These are phyloP conservation scores for Xyrauchen texanus DNA, from an alignment of 2,113 vertebrate genomes.

Conservation along the genomic window DNA sequence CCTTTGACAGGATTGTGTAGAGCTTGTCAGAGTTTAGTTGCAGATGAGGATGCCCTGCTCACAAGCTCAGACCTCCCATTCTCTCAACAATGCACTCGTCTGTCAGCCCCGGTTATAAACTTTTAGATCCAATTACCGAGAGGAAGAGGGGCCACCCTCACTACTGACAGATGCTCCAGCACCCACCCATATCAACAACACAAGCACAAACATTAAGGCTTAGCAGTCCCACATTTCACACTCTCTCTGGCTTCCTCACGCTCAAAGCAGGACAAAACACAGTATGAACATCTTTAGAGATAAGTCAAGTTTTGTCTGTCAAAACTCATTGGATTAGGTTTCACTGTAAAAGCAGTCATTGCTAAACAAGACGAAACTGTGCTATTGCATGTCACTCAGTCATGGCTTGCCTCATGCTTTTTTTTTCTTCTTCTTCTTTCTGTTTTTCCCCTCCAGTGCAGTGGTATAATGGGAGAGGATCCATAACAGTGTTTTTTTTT, in stretches of 20 bases:
- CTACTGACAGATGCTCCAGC: constrained; percentile 69
- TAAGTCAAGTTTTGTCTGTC: constrained; percentile 48
- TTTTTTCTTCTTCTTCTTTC: background rate
- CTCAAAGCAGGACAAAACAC: constrained; percentile 11
- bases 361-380: constrained; percentile 18
- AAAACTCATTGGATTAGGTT: constrained; percentile 36
- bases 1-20: background rate
- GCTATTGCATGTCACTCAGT: constrained; percentile 28
- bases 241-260: constrained; percentile 3
- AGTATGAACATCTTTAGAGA: constrained; percentile 39
- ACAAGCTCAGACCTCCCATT: constrained; percentile 39
- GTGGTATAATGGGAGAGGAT: too few species aligned
- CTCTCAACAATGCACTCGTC: constrained; percentile 60
- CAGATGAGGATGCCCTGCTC: constrained; percentile 42
- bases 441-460: background rate
- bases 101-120: constrained; percentile 69
- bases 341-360: constrained; percentile 24
- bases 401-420: background rate
- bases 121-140: constrained; percentile 75
- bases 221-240: constrained; percentile 43
- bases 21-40: constrained; percentile 8
- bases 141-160: constrained; percentile 75
- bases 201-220: constrained; percentile 46
- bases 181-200: constrained; percentile 66
- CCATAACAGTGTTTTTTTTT: too few species aligned